Conservation (phyloP, 2,888 invertebrate genomes). For the Stegana nigrithorax region DNA sequence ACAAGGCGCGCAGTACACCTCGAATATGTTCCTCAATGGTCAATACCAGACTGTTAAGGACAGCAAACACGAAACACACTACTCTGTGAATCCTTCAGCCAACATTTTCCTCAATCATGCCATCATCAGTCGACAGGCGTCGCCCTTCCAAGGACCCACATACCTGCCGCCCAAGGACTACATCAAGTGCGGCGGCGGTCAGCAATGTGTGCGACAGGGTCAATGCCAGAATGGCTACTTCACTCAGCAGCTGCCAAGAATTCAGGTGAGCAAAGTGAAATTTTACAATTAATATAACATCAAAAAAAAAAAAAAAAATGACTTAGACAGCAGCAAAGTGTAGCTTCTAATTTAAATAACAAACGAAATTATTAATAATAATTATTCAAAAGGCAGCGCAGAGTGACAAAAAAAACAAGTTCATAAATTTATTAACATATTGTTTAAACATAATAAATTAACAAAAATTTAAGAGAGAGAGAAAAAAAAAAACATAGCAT, state of each 20-base stretch:
- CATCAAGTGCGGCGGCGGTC: conserved; percentile 58
- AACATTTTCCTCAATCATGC: conserved; percentile 64
- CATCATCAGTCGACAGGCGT: conserved; percentile 62
- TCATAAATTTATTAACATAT: no score
- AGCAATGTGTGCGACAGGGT: conserved; percentile 62
- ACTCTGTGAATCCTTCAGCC: conserved; percentile 48
- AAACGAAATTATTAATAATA: background rate
- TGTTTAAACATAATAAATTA: no score
- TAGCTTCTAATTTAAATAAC: background rate
- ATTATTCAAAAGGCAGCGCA: no score
- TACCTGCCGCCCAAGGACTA: conserved; percentile 61
- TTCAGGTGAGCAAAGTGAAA: conserved; percentile 52
- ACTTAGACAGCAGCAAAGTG: background rate
- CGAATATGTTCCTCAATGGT: conserved; percentile 65
- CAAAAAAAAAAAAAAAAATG: background rate
- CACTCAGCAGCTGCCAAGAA: conserved; percentile 52
- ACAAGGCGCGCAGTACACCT: conserved; percentile 46
- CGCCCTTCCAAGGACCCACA: conserved; percentile 61
- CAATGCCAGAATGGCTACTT: conserved; percentile 59
- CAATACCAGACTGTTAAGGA: conserved; percentile 59
- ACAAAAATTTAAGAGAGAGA: no score
- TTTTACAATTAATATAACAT: background rate
- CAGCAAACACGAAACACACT: conserved; percentile 44
- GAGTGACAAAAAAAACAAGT: no score
- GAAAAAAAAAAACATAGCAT: no score